Evolutionary conservation across 2,113 vertebrate genomes (phyloP).

Genomic region (Pleuronectes platessa): DNA sequence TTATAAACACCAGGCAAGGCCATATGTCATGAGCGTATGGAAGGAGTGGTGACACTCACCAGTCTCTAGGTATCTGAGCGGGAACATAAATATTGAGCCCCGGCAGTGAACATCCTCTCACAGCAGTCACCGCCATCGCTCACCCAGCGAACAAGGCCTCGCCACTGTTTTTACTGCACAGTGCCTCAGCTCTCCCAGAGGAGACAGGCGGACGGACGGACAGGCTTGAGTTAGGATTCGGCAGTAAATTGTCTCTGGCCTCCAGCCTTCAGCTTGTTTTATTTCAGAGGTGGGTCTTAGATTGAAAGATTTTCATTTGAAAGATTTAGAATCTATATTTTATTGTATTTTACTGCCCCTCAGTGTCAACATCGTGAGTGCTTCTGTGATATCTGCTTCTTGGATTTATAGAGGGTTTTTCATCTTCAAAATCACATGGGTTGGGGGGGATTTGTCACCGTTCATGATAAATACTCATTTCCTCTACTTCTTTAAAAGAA

Average conservation of each 20-base stretch:
- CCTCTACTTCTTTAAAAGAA: too few relatives aligned
- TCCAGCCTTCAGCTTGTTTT: constrained; percentile 21
- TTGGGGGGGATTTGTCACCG: not conserved
- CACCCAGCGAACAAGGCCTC: constrained; percentile 27
- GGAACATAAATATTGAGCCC: constrained; percentile 47
- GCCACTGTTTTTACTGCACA: constrained; percentile 30
- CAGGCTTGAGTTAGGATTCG: not conserved
- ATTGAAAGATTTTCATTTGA: constrained; percentile 1
- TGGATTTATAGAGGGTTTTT: not conserved
- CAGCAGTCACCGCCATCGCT: constrained; percentile 33
- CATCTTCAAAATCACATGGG: not conserved
- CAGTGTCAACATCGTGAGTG: not conserved
- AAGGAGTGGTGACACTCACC: not conserved
- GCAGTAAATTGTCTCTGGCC: constrained; percentile 13
- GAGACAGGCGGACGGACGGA: constrained; percentile 1
- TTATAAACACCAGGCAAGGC: constrained; percentile 17
- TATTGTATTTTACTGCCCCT: not conserved
- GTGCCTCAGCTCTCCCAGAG: constrained; percentile 24
- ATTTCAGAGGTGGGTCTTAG: constrained; percentile 1
- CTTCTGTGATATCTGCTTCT: not conserved
- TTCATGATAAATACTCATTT: not conserved
- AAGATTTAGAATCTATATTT: not conserved
- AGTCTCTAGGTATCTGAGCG: constrained; percentile 37
- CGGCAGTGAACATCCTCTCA: constrained; percentile 46
- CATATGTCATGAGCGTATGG: constrained; percentile 31